These are phyloP conservation scores for Anguilla megastoma DNA, from an alignment of 2,797 vertebrate species.

Conservation along the genomic window DNA sequence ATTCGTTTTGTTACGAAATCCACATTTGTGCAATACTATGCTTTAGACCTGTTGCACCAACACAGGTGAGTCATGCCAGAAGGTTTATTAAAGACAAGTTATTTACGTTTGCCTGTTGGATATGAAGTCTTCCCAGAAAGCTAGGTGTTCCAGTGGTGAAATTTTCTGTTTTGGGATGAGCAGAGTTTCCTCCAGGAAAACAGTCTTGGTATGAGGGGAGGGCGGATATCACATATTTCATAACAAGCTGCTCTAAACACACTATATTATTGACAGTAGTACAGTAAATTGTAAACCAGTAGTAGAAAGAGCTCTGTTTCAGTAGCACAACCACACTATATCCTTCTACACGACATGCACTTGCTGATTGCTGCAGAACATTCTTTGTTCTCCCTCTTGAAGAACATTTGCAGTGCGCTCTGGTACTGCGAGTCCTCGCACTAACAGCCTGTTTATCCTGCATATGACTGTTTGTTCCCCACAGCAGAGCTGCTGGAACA, in stretches of 20 bases:
- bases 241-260: not conserved
- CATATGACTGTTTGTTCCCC: not conserved
- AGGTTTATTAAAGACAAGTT: not conserved
- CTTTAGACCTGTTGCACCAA: not conserved
- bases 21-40: not conserved
- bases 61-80: not conserved
- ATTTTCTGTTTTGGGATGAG: slow-evolving; percentile 54
- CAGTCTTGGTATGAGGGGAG: not conserved
- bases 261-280: not conserved
- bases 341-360: not conserved
- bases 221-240: not conserved
- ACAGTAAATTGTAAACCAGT: not conserved
- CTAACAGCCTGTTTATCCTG: not conserved
- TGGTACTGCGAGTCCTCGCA: not conserved
- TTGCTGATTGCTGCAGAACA: not conserved
- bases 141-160: slow-evolving; percentile 50
- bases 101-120: not conserved
- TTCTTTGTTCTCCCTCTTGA: not conserved
- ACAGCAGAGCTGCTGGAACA: no score
- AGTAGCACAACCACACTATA: not conserved
- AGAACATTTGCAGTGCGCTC: not conserved
- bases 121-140: not conserved
- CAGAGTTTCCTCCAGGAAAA: slow-evolving; percentile 40
- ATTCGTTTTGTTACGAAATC: not conserved
- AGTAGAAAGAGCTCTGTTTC: not conserved